Evolutionary conservation across 2,113 vertebrate genomes (phyloP).

Genomic region (Psilopsiagon aymara): DNA sequence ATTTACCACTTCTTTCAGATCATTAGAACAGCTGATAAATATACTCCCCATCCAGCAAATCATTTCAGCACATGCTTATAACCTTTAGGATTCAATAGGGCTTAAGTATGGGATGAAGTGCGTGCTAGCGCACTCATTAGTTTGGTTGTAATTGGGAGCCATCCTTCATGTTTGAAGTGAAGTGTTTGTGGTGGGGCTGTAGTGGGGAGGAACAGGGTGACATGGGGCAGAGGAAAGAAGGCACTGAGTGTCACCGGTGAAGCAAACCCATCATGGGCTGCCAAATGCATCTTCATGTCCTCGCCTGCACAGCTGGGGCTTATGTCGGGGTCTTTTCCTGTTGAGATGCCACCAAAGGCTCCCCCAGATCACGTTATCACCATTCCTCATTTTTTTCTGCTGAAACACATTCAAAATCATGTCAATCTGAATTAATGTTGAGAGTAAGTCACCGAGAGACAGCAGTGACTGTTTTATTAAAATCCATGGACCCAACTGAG

Average conservation of each 20-base stretch:
- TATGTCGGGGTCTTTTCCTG: not conserved
- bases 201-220: not conserved
- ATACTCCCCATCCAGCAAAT: not conserved
- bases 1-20: not conserved
- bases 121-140: fast-evolving
- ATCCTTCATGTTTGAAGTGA: not conserved
- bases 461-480: constrained; percentile 57
- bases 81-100: not conserved
- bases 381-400: not conserved
- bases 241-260: not conserved
- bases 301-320: not conserved
- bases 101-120: not conserved
- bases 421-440: constrained; percentile 48
- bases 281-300: not conserved
- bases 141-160: not conserved
- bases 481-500: constrained; percentile 46
- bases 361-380: not conserved
- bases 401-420: not conserved
- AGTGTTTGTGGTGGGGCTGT: not conserved
- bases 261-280: not conserved
- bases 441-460: not conserved
- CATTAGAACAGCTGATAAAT: not conserved
- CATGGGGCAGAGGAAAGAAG: not conserved
- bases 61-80: not conserved
- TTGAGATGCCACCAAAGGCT: constrained; percentile 14